phyloP scores from a whole-genome alignment of 2,797 vertebrate genomes.

The Esox lucius region DNA sequence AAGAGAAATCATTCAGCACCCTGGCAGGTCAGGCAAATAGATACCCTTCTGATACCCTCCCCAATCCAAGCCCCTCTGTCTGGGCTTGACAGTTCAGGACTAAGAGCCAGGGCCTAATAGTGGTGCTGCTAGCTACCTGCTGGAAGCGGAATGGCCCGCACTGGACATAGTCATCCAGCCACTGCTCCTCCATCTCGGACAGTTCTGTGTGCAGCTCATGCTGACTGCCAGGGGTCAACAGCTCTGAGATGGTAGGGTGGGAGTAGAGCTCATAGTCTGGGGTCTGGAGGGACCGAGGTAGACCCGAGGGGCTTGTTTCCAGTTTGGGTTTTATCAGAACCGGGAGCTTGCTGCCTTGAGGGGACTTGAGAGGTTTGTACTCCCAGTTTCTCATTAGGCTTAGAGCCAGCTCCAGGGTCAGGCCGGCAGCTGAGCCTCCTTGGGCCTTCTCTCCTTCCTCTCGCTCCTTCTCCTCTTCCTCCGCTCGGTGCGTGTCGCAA shows the following conservation, averaged over 20 bases:
- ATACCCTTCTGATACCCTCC: not conserved
- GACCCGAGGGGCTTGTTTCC: constrained; percentile 39
- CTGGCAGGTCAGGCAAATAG: not conserved
- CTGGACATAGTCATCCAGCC: constrained; percentile 86
- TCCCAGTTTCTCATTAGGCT: constrained; percentile 78
- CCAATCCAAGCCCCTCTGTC: not conserved
- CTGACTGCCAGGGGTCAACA: constrained; percentile 59
- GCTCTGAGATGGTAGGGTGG: constrained; percentile 59
- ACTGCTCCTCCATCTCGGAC: constrained; percentile 84
- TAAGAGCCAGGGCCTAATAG: not conserved
- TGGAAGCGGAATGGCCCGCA: constrained; percentile 81
- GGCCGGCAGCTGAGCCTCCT: constrained; percentile 30
- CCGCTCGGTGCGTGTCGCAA: constrained; percentile 46
- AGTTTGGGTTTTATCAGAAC: constrained; percentile 76
- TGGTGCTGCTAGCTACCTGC: constrained; percentile 79
- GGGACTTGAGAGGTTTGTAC: constrained; percentile 83
- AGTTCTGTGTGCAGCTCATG: constrained; percentile 76
- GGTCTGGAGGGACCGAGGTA: constrained; percentile 31
- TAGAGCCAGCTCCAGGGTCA: constrained; percentile 73
- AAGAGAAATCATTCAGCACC: not conserved
- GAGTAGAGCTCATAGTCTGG: constrained; percentile 59
- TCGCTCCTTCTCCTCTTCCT: constrained; percentile 68
- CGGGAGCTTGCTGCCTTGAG: constrained; percentile 83
- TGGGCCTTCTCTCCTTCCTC: constrained; percentile 56
- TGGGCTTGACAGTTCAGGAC: not conserved